Evolutionary conservation across 2,113 vertebrate genomes (phyloP).

Genomic region (Dolichotis patagonum): DNA sequence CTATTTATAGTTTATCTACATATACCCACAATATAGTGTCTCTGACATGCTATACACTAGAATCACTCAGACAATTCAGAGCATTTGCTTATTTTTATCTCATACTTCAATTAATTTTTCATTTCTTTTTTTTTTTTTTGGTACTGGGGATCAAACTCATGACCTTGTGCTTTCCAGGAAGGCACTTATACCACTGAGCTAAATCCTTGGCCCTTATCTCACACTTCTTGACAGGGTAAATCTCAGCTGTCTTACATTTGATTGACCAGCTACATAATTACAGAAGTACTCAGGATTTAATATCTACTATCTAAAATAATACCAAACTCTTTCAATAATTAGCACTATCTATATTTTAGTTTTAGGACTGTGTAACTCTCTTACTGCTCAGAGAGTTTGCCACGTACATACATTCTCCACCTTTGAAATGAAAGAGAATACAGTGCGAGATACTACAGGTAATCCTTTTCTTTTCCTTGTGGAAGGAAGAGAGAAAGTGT

Average conservation of each 20-base stretch:
- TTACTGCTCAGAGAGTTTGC: neutral
- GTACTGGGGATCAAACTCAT: too few species aligned
- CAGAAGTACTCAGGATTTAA: neutral
- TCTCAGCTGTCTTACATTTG: neutral
- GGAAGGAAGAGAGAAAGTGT: neutral
- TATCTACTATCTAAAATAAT: neutral
- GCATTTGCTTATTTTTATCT: neutral
- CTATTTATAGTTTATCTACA: neutral
- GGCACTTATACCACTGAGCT: too few species aligned
- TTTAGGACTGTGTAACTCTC: slow-evolving; percentile 10
- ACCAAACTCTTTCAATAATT: neutral
- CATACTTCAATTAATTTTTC: neutral
- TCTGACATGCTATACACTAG: neutral
- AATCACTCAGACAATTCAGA: neutral
- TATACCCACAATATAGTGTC: neutral
- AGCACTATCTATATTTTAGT: neutral
- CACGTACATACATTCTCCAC: neutral
- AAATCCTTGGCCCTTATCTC: too few species aligned
- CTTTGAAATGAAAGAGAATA: slow-evolving; percentile 19
- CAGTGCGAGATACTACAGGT: neutral
- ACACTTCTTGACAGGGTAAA: neutral
- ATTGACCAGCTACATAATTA: neutral
- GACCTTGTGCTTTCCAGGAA: too few species aligned
- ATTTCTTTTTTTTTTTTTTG: too few species aligned
- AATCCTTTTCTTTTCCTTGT: neutral